A percentile compares a stretch with the other conserved stretches of the same genome.
These are phyloP conservation scores for Synanthedon formicaeformis DNA, from an alignment of 2,888 invertebrate genomes.

Conservation along the genomic window DNA sequence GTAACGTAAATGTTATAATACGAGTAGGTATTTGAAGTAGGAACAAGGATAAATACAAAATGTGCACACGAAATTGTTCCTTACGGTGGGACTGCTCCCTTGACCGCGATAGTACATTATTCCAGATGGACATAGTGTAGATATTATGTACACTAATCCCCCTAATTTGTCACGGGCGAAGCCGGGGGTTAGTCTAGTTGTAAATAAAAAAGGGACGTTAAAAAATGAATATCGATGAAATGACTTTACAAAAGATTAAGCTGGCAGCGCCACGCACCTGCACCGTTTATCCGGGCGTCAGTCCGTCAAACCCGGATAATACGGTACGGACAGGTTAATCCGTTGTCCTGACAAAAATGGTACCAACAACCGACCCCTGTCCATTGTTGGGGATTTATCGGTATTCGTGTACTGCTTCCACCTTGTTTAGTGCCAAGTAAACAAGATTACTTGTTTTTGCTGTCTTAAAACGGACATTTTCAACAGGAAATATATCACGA, in stretches of 20 bases:
- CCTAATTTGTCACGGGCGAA: too few species aligned
- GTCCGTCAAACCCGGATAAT: slow-evolving; percentile 20
- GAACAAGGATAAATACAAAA: too few species aligned
- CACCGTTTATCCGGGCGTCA: slow-evolving; percentile 14
- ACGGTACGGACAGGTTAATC: slow-evolving; percentile 44
- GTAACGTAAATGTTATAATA: too few species aligned
- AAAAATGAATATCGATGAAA: neutral
- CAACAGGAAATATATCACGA: too few species aligned
- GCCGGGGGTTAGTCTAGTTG: too few species aligned
- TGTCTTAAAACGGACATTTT: too few species aligned
- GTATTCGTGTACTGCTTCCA: slow-evolving; percentile 13
- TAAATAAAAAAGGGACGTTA: neutral
- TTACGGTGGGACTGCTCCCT: too few species aligned
- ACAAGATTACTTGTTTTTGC: neutral
- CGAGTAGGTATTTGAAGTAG: too few species aligned
- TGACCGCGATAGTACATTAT: too few species aligned
- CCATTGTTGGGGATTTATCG: slow-evolving; percentile 25
- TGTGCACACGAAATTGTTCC: too few species aligned
- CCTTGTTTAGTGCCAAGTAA: slow-evolving; percentile 7
- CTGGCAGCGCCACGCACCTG: slow-evolving; percentile 22
- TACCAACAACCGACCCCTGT: slow-evolving; percentile 24
- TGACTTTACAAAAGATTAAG: neutral
- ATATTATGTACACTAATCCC: too few species aligned
- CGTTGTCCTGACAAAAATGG: slow-evolving; percentile 22
- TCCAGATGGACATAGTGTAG: too few species aligned